phyloP scores from a whole-genome alignment of 2,113 vertebrate genomes.

The Lophochroa leadbeateri region DNA sequence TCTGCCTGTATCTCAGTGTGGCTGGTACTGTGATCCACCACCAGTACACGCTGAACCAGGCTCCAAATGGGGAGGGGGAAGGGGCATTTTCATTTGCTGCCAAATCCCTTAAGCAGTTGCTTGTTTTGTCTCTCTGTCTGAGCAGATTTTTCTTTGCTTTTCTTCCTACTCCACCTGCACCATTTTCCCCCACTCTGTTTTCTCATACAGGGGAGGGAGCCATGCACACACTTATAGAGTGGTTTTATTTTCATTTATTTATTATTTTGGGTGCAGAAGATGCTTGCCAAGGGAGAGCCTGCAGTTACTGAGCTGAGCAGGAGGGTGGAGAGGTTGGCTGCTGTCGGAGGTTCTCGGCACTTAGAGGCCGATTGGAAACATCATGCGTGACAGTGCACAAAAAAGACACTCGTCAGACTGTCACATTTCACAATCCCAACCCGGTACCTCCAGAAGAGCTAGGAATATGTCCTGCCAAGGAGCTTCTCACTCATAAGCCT shows the following conservation, averaged over 20 bases:
- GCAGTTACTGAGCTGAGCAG: conserved; percentile 24
- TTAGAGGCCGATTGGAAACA: conserved; percentile 19
- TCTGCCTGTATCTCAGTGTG: conserved; percentile 66
- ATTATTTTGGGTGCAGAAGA: conserved; percentile 2
- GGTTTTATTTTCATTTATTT: background rate
- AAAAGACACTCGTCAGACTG: background rate
- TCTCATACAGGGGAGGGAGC: background rate
- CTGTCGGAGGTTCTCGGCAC: background rate
- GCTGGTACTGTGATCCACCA: conserved; percentile 62
- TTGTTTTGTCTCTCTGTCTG: conserved; percentile 60
- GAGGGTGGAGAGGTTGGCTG: conserved; percentile 26
- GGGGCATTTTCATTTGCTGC: conserved; percentile 5
- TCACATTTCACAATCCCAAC: background rate
- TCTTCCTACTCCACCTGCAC: conserved; percentile 48
- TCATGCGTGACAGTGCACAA: conserved; percentile 28
- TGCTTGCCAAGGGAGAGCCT: conserved; percentile 39
- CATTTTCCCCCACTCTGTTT: background rate
- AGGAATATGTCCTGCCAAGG: fast-evolving
- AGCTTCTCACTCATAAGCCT: background rate
- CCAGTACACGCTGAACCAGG: conserved; percentile 63
- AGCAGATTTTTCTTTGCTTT: conserved; percentile 52
- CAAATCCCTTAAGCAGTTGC: conserved; percentile 6
- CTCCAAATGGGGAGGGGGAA: conserved; percentile 52
- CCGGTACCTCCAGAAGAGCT: background rate
- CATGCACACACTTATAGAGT: background rate